Percentiles rank a stretch among this genome's conserved stretches.
Conservation (phyloP, 2,888 invertebrate genomes). For the Drosophila merina region DNA sequence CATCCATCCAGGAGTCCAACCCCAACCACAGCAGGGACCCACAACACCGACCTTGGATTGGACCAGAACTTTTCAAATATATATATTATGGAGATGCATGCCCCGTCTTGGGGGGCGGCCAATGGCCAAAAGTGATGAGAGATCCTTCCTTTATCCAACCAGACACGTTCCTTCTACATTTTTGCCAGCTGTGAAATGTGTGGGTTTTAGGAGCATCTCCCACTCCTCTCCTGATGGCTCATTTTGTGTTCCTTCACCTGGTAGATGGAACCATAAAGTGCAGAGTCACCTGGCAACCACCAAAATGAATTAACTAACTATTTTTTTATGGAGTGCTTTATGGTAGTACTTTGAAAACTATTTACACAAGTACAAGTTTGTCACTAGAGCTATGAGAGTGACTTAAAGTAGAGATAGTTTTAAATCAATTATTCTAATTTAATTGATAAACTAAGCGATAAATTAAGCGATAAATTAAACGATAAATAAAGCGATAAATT, state of each 20-base stretch:
- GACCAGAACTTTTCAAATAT: not conserved
- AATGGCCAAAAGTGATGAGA: not conserved
- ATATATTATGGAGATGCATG: no score
- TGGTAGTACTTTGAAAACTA: not conserved
- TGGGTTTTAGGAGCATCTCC: not conserved
- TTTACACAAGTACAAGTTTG: not conserved
- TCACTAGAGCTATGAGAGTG: not conserved
- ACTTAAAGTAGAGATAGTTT: no score
- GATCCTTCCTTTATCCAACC: conserved; percentile 24
- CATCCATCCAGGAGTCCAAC: not conserved
- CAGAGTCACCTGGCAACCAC: conserved; percentile 53
- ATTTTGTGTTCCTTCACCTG: conserved; percentile 60
- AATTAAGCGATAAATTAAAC: not conserved
- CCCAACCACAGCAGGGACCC: no score
- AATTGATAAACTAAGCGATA: not conserved
- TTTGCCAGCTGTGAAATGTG: conserved; percentile 25
- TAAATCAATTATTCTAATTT: no score
- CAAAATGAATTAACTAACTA: conserved; percentile 5
- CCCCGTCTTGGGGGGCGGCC: not conserved
- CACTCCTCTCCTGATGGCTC: conserved; percentile 26
- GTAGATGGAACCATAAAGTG: conserved; percentile 49
- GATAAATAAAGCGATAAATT: no score
- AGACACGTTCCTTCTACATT: conserved; percentile 53
- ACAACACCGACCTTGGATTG: not conserved
- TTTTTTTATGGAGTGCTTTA: not conserved